Base-by-base conservation (phyloP, 2,888 invertebrate species). In the Harpalus rufipes region DNA sequence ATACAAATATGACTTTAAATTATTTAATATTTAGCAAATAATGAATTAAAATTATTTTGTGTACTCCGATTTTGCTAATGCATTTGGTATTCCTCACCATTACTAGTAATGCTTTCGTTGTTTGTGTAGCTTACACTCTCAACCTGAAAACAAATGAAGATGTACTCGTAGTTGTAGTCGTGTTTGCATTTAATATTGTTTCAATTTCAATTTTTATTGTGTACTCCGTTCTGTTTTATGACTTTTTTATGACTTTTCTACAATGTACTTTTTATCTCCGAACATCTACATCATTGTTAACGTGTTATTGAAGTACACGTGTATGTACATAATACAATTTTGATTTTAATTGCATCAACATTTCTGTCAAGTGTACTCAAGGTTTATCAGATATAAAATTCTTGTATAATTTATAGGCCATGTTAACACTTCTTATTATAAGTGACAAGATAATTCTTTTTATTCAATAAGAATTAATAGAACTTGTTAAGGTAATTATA, bases 201-300 rank as follows among this genome's bases (percentile, higher is more conserved):
- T 51, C 44, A 51, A 8, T 51, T 51, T 51, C 44, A 51, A 51
- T 51, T 51, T 51, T 51, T 51, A 51, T 51, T 51, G 44, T 51
- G 44, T 12, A 51, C 44, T 51, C 5, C 44, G 2, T 51, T 51
- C 12, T 10, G 44, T 51, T 51, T 51, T 51, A 51, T 51, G 44
- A 51, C 44, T 51, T 51, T 51, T 51, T 51, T 51, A 51, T 51
- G 44, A 51, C 44, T 51, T 51, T 12, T 51, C 44, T 51, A 51
- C 44, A 51, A 51, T 51, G 44, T 51, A 51, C 44, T 51, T 51
- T 51, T 51, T 51, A 51, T 51, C 44, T 51, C 44, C 44, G 2
- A 12, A 51, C 44, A 51, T 51, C 44, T 51, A 51, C 44, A 51
- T 51, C 44, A 51, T 51, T 51, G 44, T 51, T 51, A 51, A 51